phyloP scores from a whole-genome alignment of 2,888 invertebrate genomes.

The Loripinus fragilis region DNA sequence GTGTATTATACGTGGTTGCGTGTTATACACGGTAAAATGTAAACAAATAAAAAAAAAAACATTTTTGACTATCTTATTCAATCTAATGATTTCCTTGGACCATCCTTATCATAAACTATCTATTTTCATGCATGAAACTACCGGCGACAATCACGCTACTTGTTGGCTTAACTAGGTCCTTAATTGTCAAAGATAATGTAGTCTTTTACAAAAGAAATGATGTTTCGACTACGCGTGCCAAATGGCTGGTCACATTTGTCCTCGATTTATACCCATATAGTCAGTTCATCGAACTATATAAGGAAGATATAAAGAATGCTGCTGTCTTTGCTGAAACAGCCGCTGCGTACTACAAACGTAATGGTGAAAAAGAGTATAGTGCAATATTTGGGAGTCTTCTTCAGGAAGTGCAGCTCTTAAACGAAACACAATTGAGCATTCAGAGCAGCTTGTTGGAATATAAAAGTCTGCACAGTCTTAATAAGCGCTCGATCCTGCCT shows the following conservation, averaged over 20 bases:
- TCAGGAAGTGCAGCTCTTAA: constrained; percentile 3
- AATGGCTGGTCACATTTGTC: constrained; percentile 25
- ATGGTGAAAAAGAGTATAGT: neutral
- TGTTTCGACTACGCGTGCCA: constrained; percentile 12
- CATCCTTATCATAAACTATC: no score
- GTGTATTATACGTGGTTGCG: no score
- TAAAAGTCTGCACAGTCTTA: neutral
- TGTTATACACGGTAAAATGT: no score
- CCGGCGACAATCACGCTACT: neutral
- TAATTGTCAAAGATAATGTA: constrained; percentile 20
- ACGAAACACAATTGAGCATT: neutral
- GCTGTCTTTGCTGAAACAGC: neutral
- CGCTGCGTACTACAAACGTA: neutral
- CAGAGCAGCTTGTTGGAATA: neutral
- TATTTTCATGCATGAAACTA: neutral
- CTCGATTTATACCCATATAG: constrained; percentile 21
- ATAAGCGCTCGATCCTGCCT: constrained; percentile 21
- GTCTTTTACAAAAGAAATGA: constrained; percentile 35
- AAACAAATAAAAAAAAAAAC: no score
- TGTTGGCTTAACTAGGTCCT: neutral
- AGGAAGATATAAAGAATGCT: neutral
- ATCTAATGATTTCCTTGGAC: no score
- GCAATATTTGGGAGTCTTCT: neutral
- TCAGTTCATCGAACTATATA: constrained; percentile 10
- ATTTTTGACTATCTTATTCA: no score